Evolutionary conservation across 2,113 vertebrate species (phyloP).

Genomic region (Tympanuchus pallidicinctus): DNA sequence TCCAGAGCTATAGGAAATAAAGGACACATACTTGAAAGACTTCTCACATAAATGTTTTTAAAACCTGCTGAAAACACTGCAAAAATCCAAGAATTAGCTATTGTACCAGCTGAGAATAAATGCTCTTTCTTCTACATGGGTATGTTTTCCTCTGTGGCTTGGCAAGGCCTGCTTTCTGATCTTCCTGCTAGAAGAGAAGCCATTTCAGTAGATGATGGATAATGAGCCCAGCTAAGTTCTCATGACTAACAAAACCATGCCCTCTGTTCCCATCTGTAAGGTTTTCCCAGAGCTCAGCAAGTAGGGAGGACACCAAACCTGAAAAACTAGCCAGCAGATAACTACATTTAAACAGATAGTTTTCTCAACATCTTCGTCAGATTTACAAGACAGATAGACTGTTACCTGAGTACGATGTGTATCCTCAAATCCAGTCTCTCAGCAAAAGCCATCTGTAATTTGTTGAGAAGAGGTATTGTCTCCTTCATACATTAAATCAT

Average conservation of each 20-base stretch:
- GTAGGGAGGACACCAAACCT: slow-evolving; percentile 3
- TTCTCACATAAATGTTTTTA: background rate
- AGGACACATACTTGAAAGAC: background rate
- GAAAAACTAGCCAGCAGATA: slow-evolving; percentile 39
- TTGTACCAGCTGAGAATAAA: background rate
- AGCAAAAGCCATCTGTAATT: background rate
- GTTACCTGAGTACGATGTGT: background rate
- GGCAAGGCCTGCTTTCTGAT: background rate
- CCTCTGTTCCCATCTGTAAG: background rate
- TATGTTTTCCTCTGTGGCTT: background rate
- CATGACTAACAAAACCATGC: background rate
- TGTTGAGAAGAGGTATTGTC: background rate
- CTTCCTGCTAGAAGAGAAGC: background rate
- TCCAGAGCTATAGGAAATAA: background rate
- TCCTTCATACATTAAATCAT: background rate
- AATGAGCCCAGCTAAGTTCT: background rate
- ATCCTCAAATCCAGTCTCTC: background rate
- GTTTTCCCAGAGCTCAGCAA: background rate
- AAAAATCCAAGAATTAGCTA: background rate
- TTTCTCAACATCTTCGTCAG: background rate
- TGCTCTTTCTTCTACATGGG: background rate
- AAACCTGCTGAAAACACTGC: background rate
- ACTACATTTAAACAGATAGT: background rate
- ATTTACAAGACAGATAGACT: slow-evolving; percentile 37
- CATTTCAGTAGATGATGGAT: background rate